phyloP scores from a whole-genome alignment of 2,797 vertebrate genomes.

The Pseudochirops corinnae region DNA sequence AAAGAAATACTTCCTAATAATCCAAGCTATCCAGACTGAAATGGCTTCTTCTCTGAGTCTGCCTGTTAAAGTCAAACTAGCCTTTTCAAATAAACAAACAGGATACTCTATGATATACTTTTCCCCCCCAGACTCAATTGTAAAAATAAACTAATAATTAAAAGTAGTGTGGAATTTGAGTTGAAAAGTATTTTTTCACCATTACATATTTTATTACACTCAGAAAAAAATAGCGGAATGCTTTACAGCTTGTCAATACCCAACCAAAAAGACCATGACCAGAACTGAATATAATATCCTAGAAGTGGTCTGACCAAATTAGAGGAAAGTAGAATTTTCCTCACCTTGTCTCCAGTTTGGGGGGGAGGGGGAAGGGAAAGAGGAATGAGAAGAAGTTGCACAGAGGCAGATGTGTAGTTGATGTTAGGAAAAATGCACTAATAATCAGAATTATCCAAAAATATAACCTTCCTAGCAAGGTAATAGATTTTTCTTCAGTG shows the following conservation, averaged over 20 bases:
- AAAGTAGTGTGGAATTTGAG: not conserved
- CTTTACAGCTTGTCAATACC: not conserved
- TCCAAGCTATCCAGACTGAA: not conserved
- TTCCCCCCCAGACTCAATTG: not conserved
- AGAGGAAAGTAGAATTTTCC: too few species aligned
- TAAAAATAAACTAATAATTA: not conserved
- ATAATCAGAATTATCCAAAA: not conserved
- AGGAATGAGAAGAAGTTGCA: not conserved
- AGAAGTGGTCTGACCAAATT: not conserved
- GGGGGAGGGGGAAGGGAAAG: not conserved
- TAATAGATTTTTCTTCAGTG: not conserved
- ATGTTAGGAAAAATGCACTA: not conserved
- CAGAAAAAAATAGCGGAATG: not conserved
- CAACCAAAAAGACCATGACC: not conserved
- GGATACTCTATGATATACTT: not conserved
- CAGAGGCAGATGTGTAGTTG: not conserved
- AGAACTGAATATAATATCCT: not conserved
- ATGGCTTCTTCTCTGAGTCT: not conserved
- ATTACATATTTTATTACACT: not conserved
- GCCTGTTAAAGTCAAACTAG: not conserved
- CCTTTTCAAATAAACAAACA: not conserved
- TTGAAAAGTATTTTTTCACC: not conserved
- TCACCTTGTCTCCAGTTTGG: not conserved
- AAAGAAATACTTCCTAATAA: not conserved
- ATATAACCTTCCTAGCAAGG: not conserved